Conservation (phyloP, 2,113 vertebrate species). For the Hystrix brachyura region DNA sequence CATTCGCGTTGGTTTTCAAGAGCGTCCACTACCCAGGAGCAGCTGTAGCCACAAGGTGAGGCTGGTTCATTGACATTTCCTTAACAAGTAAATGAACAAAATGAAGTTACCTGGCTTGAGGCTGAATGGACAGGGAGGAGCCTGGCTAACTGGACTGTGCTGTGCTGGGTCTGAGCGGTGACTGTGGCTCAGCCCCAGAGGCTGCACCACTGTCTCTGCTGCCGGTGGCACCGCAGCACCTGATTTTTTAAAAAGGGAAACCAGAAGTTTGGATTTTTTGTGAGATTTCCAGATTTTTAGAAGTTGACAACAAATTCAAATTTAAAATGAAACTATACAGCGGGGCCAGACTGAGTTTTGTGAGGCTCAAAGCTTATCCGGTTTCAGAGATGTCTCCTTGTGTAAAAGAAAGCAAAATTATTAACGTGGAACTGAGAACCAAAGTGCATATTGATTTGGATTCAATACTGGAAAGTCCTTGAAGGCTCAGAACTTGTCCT, state of each 20-base stretch:
- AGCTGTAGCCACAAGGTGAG: slow-evolving; percentile 96
- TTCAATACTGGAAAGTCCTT: background rate
- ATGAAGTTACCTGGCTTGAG: background rate
- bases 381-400: background rate
- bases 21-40: slow-evolving; percentile 96
- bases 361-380: background rate
- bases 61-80: slow-evolving; percentile 52
- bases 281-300: slow-evolving; percentile 14
- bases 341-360: background rate
- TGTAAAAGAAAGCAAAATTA: background rate
- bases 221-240: background rate
- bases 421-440: background rate
- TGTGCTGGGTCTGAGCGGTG: background rate
- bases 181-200: background rate
- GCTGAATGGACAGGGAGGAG: background rate
- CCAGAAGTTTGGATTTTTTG: background rate
- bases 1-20: slow-evolving; percentile 97
- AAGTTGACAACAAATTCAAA: slow-evolving; percentile 35
- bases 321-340: background rate
- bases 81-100: background rate
- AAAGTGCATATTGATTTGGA: background rate
- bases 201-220: accelerated
- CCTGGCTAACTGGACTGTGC: background rate
- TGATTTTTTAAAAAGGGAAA: background rate
- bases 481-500: background rate